These are phyloP conservation scores for Trissolcus japonicus DNA, from an alignment of 2,888 invertebrate genomes.

Conservation along the genomic window DNA sequence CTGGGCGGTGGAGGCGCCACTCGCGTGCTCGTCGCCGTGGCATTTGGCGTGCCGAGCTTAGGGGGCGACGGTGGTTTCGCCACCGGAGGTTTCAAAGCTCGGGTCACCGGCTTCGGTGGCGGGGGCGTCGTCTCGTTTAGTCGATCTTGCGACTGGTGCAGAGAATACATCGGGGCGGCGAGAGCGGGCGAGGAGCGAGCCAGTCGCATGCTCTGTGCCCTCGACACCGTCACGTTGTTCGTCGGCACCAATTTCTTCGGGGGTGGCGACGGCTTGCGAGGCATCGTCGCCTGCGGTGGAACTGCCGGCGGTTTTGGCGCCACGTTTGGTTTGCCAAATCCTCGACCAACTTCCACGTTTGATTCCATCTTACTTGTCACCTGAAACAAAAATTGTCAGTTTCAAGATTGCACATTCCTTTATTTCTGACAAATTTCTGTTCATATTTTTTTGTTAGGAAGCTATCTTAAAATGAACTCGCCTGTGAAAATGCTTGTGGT, in stretches of 20 bases:
- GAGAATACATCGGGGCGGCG: conserved; percentile 75
- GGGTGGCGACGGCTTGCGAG: conserved; percentile 81
- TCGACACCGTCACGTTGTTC: conserved; percentile 75
- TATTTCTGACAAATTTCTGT: no score
- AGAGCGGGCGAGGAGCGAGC: conserved; percentile 83
- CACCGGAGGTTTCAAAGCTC: conserved; percentile 79
- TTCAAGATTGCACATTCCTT: not conserved
- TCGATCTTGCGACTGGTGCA: conserved; percentile 79
- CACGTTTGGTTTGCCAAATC: conserved; percentile 85
- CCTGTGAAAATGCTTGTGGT: conserved; percentile 80
- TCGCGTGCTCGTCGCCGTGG: conserved; percentile 60
- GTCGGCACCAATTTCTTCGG: conserved; percentile 80
- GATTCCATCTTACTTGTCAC: conserved; percentile 32
- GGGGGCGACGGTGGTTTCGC: conserved; percentile 80
- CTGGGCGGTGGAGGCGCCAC: conserved; percentile 73
- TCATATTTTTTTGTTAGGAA: no score
- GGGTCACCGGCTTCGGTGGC: conserved; percentile 74
- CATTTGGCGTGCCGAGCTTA: conserved; percentile 70
- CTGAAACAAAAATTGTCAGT: conserved; percentile 10
- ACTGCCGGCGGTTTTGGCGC: conserved; percentile 88
- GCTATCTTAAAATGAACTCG: no score
- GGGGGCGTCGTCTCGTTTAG: conserved; percentile 70
- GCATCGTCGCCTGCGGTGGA: conserved; percentile 65
- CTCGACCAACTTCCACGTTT: conserved; percentile 69
- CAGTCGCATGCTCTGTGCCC: conserved; percentile 90